These are phyloP conservation scores for Diplodus puntazzo DNA, from an alignment of 2,797 vertebrate species.

Conservation along the genomic window DNA sequence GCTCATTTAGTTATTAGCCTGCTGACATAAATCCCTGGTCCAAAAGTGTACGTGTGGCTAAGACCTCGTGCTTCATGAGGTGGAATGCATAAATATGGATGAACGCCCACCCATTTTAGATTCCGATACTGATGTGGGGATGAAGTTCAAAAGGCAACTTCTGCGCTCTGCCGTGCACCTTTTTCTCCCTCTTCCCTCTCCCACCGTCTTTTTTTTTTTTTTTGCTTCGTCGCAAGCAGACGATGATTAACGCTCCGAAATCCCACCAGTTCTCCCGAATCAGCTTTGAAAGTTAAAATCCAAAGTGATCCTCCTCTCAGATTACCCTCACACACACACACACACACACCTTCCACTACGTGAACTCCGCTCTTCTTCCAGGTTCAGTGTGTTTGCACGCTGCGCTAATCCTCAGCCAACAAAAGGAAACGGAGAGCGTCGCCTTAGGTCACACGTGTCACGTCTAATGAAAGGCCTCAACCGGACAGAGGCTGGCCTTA, in stretches of 20 bases:
- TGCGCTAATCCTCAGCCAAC: slow-evolving; percentile 44
- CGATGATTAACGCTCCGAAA: slow-evolving; percentile 58
- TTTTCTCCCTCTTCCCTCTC: not conserved
- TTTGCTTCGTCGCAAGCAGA: slow-evolving; percentile 12
- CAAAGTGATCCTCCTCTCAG: slow-evolving; percentile 51
- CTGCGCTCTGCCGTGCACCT: slow-evolving; percentile 21
- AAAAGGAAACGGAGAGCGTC: slow-evolving; percentile 33
- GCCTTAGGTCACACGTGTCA: slow-evolving; percentile 63
- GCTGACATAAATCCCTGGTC: slow-evolving; percentile 75
- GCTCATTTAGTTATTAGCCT: slow-evolving; percentile 63
- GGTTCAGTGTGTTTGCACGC: slow-evolving; percentile 39
- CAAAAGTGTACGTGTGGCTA: slow-evolving; percentile 47
- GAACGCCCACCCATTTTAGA: slow-evolving; percentile 8
- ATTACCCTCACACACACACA: slow-evolving; percentile 19
- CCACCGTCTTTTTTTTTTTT: slow-evolving; percentile 1
- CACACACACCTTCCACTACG: slow-evolving; percentile 25
- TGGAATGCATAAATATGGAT: slow-evolving; percentile 24
- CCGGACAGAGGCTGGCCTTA: slow-evolving; percentile 44
- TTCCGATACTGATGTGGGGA: not conserved
- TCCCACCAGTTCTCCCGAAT: slow-evolving; percentile 60
- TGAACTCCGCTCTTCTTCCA: not conserved
- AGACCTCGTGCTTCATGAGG: slow-evolving; percentile 42
- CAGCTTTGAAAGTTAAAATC: slow-evolving; percentile 68
- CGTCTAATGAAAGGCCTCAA: slow-evolving; percentile 65
- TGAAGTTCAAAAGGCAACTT: not conserved